A percentile compares a stretch with the other conserved stretches of the same genome.
phyloP scores from a whole-genome alignment of 2,888 invertebrate genomes.

The Eumerus sabulonum region DNA sequence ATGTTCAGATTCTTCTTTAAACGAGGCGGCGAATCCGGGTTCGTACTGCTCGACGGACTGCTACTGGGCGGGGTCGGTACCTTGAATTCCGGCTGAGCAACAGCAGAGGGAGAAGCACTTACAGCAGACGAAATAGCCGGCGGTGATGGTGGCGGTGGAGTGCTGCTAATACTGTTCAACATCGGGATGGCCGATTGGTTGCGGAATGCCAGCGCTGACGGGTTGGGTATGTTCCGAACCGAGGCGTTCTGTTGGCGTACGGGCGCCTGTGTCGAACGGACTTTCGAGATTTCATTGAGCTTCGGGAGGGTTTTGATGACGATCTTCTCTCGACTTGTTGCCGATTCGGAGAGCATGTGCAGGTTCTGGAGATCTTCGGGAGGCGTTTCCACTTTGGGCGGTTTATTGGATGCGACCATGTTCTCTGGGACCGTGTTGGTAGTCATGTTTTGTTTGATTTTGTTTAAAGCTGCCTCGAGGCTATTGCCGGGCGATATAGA shows the following conservation, averaged over 20 bases:
- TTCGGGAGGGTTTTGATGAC: slow-evolving; percentile 73
- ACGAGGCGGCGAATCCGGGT: slow-evolving; percentile 62
- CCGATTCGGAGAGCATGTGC: slow-evolving; percentile 80
- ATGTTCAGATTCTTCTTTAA: slow-evolving; percentile 76
- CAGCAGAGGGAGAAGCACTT: slow-evolving; percentile 38
- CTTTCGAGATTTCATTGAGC: slow-evolving; percentile 65
- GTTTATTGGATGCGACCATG: slow-evolving; percentile 38
- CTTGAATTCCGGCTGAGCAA: slow-evolving; percentile 46
- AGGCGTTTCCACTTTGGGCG: slow-evolving; percentile 44
- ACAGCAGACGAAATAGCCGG: no score
- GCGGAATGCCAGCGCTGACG: slow-evolving; percentile 81
- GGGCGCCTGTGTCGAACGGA: slow-evolving; percentile 67
- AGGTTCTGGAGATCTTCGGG: slow-evolving; percentile 80
- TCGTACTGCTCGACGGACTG: slow-evolving; percentile 55
- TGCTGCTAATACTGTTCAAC: slow-evolving; percentile 68
- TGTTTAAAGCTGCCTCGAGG: slow-evolving; percentile 76
- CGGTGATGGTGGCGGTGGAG: slow-evolving; percentile 48
- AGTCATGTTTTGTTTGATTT: slow-evolving; percentile 77
- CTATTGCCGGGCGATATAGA: slow-evolving; percentile 71
- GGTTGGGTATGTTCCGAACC: slow-evolving; percentile 83
- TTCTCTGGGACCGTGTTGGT: slow-evolving; percentile 70
- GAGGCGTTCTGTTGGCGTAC: slow-evolving; percentile 81
- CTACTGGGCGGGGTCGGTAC: slow-evolving; percentile 40
- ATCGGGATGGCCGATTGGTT: slow-evolving; percentile 76
- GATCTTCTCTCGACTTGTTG: slow-evolving; percentile 77